Percentiles rank a stretch among this genome's conserved stretches.
Conservation (phyloP, 2,888 invertebrate species). For the Pteria penguin region DNA sequence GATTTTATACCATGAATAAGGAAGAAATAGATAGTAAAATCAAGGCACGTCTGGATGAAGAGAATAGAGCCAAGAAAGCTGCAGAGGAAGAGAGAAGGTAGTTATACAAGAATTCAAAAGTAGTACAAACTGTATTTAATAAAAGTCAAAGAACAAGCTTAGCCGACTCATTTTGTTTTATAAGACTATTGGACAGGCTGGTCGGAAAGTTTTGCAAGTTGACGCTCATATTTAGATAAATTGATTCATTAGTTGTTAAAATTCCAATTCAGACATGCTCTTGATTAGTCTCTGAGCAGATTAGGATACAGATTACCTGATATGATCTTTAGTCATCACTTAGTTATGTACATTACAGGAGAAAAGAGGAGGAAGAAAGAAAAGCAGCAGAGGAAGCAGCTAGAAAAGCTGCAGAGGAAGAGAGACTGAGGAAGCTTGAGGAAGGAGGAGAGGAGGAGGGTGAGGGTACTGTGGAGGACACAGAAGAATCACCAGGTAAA, state of each 20-base stretch:
- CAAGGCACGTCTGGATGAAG: slow-evolving; percentile 62
- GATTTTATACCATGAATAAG: slow-evolving; percentile 73
- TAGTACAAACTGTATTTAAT: too few species aligned
- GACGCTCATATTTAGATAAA: too few species aligned
- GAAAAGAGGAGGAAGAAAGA: slow-evolving; percentile 61
- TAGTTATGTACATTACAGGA: slow-evolving; percentile 34
- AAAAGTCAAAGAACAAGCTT: too few species aligned
- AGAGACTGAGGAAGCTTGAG: slow-evolving; percentile 65
- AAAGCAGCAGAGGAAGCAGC: slow-evolving; percentile 60
- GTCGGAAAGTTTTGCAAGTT: too few species aligned
- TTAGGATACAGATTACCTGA: too few species aligned
- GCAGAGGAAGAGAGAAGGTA: slow-evolving; percentile 73
- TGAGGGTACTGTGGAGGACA: slow-evolving; percentile 47
- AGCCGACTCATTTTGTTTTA: too few species aligned
- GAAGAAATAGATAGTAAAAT: slow-evolving; percentile 70
- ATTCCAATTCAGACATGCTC: too few species aligned
- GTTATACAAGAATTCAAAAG: too few species aligned
- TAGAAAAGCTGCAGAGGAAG: slow-evolving; percentile 64
- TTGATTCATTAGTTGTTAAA: too few species aligned
- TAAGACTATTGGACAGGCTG: too few species aligned
- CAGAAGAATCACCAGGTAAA: slow-evolving; percentile 37
- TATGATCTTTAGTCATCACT: too few species aligned
- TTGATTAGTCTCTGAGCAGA: too few species aligned
- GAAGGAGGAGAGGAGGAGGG: slow-evolving; percentile 61
- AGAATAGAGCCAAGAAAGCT: slow-evolving; percentile 62